Evolutionary conservation across 2,113 vertebrate species (phyloP), one percentile per base, ranked within the genome.

Genomic region (Gasterosteus nipponicus): DNA sequence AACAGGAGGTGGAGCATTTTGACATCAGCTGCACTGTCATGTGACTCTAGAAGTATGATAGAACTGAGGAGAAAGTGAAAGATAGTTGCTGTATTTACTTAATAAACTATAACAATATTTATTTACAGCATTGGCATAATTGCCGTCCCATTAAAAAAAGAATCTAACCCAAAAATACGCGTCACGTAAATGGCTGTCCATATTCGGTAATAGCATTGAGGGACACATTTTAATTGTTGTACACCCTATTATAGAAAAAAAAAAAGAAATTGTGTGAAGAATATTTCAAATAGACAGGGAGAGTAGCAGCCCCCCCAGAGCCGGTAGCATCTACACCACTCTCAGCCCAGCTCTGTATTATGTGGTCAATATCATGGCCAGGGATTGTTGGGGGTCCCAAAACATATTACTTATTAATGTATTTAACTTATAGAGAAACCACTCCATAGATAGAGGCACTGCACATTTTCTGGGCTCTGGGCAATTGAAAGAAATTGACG

Each of bases 401-500:
- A 81, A 53, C 84, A 81, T 80, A 92, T 91, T 90, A 91, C 59
- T 82, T 88, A 91, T 92, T 90, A 90, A 91, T 91, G 89, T 87
- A 83, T 89, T 90, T 92, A 92, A 92, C 86, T 86, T 80, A 86
- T 86, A n/a, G 81, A 89, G 82, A 83, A 86, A 68, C 81, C 81
- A 59, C 81, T 78, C 66, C 66, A 87, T 89, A 84, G 83, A 80
- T 72, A 79, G 84, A 2, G 85, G 3, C 71, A 54, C 73, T 3
- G 69, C 82, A 69, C 68, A 75, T 73, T 69, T 74, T 78, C 71
- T 70, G 4, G 56, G 80, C 85, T 79, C 86, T 77, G 66, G 78
- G 89, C 91, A 93, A 92, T 91, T 91, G 92, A 92, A 86, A 81
- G 61, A 83, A 91, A 91, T 87, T 89, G 92, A 92, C 62, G 80